phyloP scores from a whole-genome alignment of 1,140 invertebrate species.

The Samia ricini region DNA sequence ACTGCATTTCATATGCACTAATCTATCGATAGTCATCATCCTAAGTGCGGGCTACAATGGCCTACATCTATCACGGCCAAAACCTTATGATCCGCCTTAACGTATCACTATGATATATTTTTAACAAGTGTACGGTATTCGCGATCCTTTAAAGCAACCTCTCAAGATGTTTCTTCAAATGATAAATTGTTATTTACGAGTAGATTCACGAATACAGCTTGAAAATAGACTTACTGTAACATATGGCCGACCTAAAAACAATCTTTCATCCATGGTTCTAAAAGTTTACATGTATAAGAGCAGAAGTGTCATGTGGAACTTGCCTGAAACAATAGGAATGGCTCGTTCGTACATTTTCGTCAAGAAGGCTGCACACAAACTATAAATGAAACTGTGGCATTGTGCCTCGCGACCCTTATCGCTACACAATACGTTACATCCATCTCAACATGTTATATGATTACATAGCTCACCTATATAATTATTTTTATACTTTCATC shows the following conservation, averaged over 20 bases:
- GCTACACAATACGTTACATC: not conserved
- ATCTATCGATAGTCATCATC: too few relatives aligned
- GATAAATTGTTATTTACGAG: too few relatives aligned
- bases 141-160: too few relatives aligned
- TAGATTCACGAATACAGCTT: too few relatives aligned
- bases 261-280: not conserved
- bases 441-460: not conserved
- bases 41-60: too few relatives aligned
- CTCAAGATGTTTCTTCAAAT: too few relatives aligned
- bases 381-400: constrained; percentile 3
- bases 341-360: not conserved
- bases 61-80: too few relatives aligned
- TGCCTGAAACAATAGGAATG: constrained; percentile 5
- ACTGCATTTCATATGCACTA: too few relatives aligned
- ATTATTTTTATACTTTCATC: not conserved
- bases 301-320: not conserved
- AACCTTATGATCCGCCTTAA: too few relatives aligned
- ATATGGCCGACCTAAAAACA: constrained; percentile 2
- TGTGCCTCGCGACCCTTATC: constrained; percentile 3
- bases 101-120: too few relatives aligned
- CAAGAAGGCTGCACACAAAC: not conserved
- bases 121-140: too few relatives aligned
- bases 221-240: too few relatives aligned
- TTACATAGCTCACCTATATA: not conserved
- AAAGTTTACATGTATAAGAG: not conserved